A percentile compares a stretch with the other conserved stretches of the same genome.
Evolutionary conservation across 2,888 invertebrate genomes (phyloP).

Genomic region (Tenodera sinensis): DNA sequence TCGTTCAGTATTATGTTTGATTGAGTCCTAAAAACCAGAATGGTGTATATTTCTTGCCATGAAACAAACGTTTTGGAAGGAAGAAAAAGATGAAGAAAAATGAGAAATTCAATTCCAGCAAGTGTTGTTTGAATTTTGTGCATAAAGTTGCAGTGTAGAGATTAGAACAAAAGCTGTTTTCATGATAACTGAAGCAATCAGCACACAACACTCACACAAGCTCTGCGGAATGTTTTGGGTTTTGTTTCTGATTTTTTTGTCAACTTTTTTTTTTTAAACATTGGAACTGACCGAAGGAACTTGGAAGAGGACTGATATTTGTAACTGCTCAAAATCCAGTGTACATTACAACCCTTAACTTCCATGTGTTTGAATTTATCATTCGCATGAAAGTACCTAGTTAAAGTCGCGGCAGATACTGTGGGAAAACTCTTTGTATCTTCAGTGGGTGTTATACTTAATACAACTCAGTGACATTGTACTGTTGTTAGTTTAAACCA

Average conservation of each 20-base stretch:
- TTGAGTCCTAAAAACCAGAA: constrained; percentile 15
- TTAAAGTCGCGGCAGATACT: constrained; percentile 26
- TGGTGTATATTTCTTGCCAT: constrained; percentile 18
- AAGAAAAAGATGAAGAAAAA: not conserved
- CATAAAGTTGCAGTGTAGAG: constrained; percentile 9
- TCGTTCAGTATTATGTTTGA: constrained; percentile 21
- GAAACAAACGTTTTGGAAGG: constrained; percentile 2
- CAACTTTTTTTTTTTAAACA: not conserved
- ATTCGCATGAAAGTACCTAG: constrained; percentile 18
- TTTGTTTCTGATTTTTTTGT: not conserved
- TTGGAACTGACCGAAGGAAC: not conserved
- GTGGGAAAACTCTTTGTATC: constrained; percentile 16
- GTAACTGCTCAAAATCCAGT: constrained; percentile 28
- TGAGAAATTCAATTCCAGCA: constrained; percentile 1
- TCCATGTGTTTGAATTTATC: constrained; percentile 23
- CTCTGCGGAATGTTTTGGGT: constrained; percentile 4
- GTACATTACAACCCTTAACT: constrained; percentile 15
- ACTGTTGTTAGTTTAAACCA: not conserved
- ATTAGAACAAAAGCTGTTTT: not conserved
- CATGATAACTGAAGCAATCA: not conserved
- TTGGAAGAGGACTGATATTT: constrained; percentile 19
- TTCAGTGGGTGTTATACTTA: not conserved
- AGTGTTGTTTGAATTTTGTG: constrained; percentile 4
- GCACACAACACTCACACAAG: constrained; percentile 11
- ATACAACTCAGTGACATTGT: constrained; percentile 4